Conservation (phyloP, 2,888 invertebrate genomes). For the Drosophila dives region DNA sequence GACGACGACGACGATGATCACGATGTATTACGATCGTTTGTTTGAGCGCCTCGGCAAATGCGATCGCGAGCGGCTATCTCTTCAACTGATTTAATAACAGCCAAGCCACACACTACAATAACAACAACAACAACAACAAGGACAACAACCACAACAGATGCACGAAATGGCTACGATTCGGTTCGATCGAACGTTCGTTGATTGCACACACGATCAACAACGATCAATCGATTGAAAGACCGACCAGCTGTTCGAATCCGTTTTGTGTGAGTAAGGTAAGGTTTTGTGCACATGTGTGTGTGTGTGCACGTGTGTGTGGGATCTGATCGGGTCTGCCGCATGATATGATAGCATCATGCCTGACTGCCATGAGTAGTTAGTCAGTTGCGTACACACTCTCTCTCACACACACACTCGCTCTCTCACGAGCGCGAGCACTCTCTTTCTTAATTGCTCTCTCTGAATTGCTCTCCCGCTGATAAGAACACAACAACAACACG, state of each 20-base stretch:
- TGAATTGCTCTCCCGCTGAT: conserved; percentile 66
- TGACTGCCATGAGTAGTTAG: conserved; percentile 22
- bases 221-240: conserved; percentile 34
- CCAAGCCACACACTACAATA: conserved; percentile 12
- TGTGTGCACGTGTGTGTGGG: conserved; percentile 54
- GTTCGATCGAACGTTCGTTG: conserved; percentile 50
- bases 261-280: conserved; percentile 72
- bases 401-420: conserved; percentile 38
- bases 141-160: conserved; percentile 57
- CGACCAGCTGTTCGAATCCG: conserved; percentile 77
- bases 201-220: conserved; percentile 42
- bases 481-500: conserved; percentile 47
- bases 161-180: conserved; percentile 64
- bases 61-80: conserved; percentile 60
- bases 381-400: conserved; percentile 34
- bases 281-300: conserved; percentile 14
- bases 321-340: conserved; percentile 59
- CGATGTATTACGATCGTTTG: conserved; percentile 41
- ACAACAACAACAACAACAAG: conserved; percentile 17
- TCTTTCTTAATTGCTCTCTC: conserved; percentile 16
- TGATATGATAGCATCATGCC: conserved; percentile 51
- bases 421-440: conserved; percentile 2
- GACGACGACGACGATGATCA: conserved; percentile 23
- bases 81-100: conserved; percentile 61
- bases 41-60: conserved; percentile 53